Conservation (phyloP, 2,797 vertebrate species). For the Gorsachius magnificus region DNA sequence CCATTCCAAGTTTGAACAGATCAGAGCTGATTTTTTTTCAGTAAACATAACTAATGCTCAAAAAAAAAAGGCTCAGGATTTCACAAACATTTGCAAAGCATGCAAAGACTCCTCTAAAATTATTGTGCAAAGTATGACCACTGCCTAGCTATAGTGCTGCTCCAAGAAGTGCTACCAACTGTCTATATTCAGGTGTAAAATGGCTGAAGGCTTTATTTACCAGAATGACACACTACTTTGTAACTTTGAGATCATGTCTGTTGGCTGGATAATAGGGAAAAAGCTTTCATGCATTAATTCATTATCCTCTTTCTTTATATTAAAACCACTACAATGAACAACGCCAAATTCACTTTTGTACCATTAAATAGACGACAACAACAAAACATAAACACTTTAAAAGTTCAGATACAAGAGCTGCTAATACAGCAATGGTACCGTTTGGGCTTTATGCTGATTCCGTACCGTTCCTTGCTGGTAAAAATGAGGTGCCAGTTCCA, state of each 20-base stretch:
- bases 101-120: neutral
- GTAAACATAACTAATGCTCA: neutral
- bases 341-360: neutral
- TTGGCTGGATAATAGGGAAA: neutral
- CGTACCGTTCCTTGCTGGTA: conserved; percentile 97
- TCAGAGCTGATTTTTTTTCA: neutral
- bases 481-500: conserved; percentile 97
- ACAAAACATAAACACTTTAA: neutral
- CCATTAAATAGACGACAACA: neutral
- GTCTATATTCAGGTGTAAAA: neutral
- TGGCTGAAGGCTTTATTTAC: neutral
- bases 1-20: neutral
- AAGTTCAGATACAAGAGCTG: conserved; percentile 56
- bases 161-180: neutral
- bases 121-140: neutral
- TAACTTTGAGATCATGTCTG: neutral
- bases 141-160: neutral
- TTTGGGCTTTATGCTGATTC: conserved; percentile 27
- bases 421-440: conserved; percentile 49
- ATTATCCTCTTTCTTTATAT: neutral
- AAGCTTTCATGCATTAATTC: neutral
- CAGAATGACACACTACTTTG: neutral
- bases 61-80: neutral
- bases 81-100: neutral
- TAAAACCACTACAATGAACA: neutral